Conservation (phyloP, 1,140 invertebrate genomes). For the Callitettix versicolor region DNA sequence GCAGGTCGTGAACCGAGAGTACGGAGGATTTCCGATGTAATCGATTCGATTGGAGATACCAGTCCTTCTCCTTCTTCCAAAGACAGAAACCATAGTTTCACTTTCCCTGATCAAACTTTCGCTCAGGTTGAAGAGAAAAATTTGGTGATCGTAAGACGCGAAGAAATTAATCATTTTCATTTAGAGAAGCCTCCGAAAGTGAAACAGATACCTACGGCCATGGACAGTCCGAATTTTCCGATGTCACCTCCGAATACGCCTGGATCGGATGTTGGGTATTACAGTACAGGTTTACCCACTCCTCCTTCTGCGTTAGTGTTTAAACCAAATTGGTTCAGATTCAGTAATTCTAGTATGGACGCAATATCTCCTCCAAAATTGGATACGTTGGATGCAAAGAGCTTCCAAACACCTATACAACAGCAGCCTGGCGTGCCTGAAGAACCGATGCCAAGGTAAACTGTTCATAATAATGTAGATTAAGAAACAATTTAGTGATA, state of each 20-base stretch:
- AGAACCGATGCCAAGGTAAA: constrained; percentile 11
- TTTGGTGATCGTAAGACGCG: neutral
- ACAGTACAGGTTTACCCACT: constrained; percentile 13
- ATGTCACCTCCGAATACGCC: constrained; percentile 18
- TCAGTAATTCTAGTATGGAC: constrained; percentile 11
- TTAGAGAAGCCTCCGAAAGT: neutral
- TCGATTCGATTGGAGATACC: constrained; percentile 23
- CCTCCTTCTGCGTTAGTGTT: constrained; percentile 13
- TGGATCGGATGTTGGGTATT: constrained; percentile 19
- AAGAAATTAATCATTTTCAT: neutral
- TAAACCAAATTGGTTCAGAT: constrained; percentile 14
- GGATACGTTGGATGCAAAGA: constrained; percentile 13
- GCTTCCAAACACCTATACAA: neutral
- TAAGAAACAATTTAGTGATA: too few relatives aligned
- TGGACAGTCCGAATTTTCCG: constrained; percentile 5
- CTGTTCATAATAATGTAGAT: too few relatives aligned
- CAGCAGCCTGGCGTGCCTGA: neutral
- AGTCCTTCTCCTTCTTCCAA: neutral
- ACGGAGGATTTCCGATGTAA: constrained; percentile 24
- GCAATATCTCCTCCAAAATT: constrained; percentile 6
- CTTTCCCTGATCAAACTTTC: neutral
- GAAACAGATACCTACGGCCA: neutral
- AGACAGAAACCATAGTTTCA: neutral
- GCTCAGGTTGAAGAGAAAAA: constrained; percentile 4
- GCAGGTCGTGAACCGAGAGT: constrained; percentile 11